Evolutionary conservation across 2,113 vertebrate genomes (phyloP).

Genomic region (Elaphurus davidianus): DNA sequence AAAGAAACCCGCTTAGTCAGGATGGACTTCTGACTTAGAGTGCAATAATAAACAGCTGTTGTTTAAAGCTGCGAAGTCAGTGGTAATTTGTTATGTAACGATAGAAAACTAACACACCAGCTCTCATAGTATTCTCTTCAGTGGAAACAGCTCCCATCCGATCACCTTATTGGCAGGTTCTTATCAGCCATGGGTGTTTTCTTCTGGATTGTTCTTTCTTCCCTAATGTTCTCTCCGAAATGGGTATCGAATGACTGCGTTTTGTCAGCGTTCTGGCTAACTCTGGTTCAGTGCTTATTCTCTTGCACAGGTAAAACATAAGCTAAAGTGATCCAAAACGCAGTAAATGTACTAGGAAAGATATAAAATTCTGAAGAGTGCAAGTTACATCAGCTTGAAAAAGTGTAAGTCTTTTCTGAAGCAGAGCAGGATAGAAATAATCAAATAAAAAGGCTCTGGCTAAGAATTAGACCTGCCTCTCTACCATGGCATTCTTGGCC

Average conservation of each 20-base stretch:
- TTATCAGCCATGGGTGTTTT: neutral
- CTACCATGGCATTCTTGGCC: neutral
- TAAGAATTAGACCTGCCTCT: neutral
- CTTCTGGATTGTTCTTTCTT: neutral
- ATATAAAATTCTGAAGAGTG: neutral
- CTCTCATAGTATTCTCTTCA: neutral
- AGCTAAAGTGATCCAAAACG: neutral
- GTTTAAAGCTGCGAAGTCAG: neutral
- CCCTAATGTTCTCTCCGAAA: neutral
- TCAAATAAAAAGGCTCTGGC: conserved; percentile 8
- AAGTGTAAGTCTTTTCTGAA: conserved; percentile 23
- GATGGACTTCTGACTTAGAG: neutral
- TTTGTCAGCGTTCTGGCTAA: neutral
- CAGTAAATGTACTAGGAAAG: neutral
- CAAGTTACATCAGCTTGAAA: neutral
- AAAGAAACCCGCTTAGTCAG: neutral
- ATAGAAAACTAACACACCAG: neutral
- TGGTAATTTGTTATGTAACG: neutral
- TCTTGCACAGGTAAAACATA: neutral
- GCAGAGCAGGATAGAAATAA: neutral
- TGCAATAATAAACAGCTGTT: neutral
- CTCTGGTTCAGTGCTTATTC: neutral
- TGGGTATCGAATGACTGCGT: no score
- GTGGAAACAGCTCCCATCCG: neutral
- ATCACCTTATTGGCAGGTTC: neutral